These are phyloP conservation scores for Littorina saxatilis DNA, from an alignment of 1,140 invertebrate genomes.

Conservation along the genomic window DNA sequence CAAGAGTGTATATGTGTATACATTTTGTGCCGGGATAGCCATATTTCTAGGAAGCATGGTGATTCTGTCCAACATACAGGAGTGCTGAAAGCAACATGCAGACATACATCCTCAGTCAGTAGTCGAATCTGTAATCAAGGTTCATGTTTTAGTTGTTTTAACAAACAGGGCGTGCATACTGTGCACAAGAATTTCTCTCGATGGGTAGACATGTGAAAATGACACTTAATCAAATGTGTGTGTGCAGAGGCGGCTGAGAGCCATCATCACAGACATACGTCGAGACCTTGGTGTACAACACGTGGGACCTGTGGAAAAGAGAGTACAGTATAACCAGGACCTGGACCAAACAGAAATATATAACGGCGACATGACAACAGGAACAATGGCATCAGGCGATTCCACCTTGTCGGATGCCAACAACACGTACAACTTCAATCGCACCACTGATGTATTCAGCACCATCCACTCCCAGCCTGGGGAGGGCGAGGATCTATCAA, in stretches of 20 bases:
- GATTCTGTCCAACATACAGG: no score
- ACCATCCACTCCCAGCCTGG: slow-evolving; percentile 48
- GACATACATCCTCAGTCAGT: no score
- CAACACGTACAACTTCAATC: slow-evolving; percentile 52
- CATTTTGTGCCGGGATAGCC: no score
- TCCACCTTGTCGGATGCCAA: slow-evolving; percentile 15
- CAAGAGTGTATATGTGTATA: background rate
- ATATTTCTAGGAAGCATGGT: no score
- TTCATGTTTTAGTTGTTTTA: no score
- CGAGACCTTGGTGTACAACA: slow-evolving; percentile 59
- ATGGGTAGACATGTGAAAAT: no score
- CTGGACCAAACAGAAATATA: background rate
- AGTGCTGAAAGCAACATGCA: no score
- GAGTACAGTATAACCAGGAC: background rate
- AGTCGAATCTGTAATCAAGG: no score
- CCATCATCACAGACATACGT: slow-evolving; percentile 57
- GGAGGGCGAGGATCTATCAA: slow-evolving; percentile 38
- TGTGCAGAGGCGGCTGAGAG: slow-evolving; percentile 58
- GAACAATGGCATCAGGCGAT: slow-evolving; percentile 7
- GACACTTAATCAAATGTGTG: no score
- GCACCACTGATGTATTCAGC: slow-evolving; percentile 49
- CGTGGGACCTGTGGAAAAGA: slow-evolving; percentile 20
- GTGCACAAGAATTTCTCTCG: no score
- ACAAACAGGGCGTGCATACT: no score
- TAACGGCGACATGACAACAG: slow-evolving; percentile 21